Percentiles rank a stretch among this genome's conserved stretches.
These are phyloP conservation scores for Elymnias hypermnestra DNA, from an alignment of 1,140 invertebrate genomes.

Conservation along the genomic window DNA sequence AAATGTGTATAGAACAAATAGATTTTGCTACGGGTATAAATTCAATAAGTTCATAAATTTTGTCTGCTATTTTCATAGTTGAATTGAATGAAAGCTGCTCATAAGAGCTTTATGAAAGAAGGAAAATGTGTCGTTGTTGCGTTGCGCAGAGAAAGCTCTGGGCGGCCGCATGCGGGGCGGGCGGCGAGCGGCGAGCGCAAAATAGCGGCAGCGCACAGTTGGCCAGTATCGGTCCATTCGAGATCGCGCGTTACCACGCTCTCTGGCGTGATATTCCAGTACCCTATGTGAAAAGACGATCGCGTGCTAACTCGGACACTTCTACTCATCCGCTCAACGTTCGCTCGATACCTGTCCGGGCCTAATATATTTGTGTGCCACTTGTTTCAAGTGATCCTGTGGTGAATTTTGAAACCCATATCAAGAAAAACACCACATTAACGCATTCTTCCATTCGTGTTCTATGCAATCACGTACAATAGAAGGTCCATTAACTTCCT, in stretches of 20 bases:
- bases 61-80: no score
- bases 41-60: no score
- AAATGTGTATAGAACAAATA: no score
- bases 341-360: constrained; percentile 19
- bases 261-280: constrained; percentile 6
- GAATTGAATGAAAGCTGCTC: no score
- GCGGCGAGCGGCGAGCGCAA: constrained; percentile 43
- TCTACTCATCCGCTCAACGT: constrained; percentile 4
- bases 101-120: constrained; percentile 8
- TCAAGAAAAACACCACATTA: constrained; percentile 29
- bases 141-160: constrained; percentile 67
- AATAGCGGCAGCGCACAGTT: constrained; percentile 61
- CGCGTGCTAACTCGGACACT: constrained; percentile 28
- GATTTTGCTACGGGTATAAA: no score
- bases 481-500: no score
- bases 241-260: constrained; percentile 28
- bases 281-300: constrained; percentile 12
- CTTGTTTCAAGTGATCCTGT: constrained; percentile 18
- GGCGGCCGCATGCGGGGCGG: constrained; percentile 49
- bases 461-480: no score
- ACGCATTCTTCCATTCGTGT: constrained; percentile 31
- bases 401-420: constrained; percentile 29
- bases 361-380: background rate
- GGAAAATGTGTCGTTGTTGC: constrained; percentile 37
- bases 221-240: constrained; percentile 38